Percentiles rank a stretch among this genome's conserved stretches.
These are phyloP conservation scores for Taenaris catops DNA, from an alignment of 2,888 invertebrate species.

Conservation along the genomic window DNA sequence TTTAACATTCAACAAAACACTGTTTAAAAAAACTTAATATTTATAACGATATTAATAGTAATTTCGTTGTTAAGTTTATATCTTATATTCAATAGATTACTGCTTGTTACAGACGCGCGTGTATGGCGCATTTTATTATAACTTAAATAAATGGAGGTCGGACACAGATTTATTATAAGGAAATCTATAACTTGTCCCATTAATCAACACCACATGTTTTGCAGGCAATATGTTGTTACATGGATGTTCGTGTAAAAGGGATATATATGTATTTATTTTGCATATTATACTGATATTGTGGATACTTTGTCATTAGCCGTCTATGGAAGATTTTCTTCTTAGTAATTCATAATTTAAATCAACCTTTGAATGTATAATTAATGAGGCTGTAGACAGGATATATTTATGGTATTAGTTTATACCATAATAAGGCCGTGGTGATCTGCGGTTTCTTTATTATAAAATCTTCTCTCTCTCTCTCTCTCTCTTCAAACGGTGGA, in stretches of 20 bases:
- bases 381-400: too few relatives aligned
- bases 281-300: background rate
- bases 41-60: too few relatives aligned
- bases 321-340: conserved; percentile 1
- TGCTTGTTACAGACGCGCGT: background rate
- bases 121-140: conserved; percentile 1
- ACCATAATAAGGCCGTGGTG: too few relatives aligned
- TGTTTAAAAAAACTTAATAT: too few relatives aligned
- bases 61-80: too few relatives aligned
- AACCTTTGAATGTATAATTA: background rate
- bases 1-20: too few relatives aligned
- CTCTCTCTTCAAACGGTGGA: too few relatives aligned
- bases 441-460: too few relatives aligned
- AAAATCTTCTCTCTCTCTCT: too few relatives aligned
- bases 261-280: background rate
- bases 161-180: conserved; percentile 13
- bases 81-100: too few relatives aligned
- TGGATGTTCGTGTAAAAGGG: conserved; percentile 4
- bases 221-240: conserved; percentile 9
- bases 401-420: too few relatives aligned
- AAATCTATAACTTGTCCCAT: conserved; percentile 11
- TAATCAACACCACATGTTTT: conserved; percentile 13
- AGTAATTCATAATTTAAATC: background rate
- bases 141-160: conserved; percentile 8
- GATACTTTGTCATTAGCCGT: conserved; percentile 1